Base-by-base conservation (phyloP, 2,888 invertebrate species). In the Dicyrtoma fusca region DNA sequence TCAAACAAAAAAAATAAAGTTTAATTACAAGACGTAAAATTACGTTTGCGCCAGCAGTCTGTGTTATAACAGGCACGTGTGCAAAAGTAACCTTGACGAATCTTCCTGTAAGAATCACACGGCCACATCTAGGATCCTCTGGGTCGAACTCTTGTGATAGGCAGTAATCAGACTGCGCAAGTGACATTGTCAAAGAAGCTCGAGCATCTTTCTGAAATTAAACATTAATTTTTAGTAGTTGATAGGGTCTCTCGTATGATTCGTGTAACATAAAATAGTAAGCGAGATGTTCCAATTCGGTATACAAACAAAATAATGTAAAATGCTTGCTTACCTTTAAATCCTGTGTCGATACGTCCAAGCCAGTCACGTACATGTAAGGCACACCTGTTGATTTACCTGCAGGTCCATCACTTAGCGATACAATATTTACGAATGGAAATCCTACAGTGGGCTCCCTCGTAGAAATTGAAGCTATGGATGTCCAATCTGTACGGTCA, bases 71-170 rank as follows among this genome's bases (percentile, higher is more conserved):
- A 34, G 8, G 34, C 34, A 34, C 8, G 8, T 34, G 4, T 34
- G 8, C 8, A 34, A 3, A 34, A 34, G 34, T 71, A 82, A 91
- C 91, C 85, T 87, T 86, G 81, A 87, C 84, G 82, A 91, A 87
- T 82, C 85, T 87, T 61, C 92, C 92, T 17, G 88, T 86, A 1
- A 92, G 84, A 81, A 91, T 88, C 3, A 91, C 86, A 79, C 91
- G 87, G 2, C 90, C 89, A 84, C 92, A 92, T 53, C 91, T 85
- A 0, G 92, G 92, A 83, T 91, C 91, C 84, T 92, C 90, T 0
- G 91, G 88, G 82, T 92, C 91, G 80, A 86, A 88, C 62, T 86
- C 82, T 76, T 89, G 84, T 8, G 82, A 82, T 73, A 85, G 85
- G 80, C 92, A 92, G 82, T 89, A 92, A 71, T 85, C 83, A 1